Conservation (phyloP, 2,888 invertebrate genomes). For the Drosophila leonis region DNA sequence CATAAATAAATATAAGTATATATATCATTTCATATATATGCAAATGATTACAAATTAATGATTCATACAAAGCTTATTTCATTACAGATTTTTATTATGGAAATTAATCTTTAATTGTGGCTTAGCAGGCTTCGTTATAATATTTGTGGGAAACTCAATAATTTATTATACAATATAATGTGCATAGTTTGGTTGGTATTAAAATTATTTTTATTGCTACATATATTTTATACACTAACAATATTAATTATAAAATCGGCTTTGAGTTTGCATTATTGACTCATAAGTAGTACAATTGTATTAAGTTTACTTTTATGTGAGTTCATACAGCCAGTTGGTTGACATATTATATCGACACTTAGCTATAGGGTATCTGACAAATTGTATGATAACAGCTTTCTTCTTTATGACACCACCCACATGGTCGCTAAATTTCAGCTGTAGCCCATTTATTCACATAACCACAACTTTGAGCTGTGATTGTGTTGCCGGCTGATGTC, state of each 20-base stretch:
- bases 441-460: constrained; percentile 17
- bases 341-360: not conserved
- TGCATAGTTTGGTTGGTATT: not conserved
- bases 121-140: not conserved
- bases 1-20: too few relatives aligned
- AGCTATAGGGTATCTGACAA: constrained; percentile 17
- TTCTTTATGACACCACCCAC: constrained; percentile 33
- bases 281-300: not conserved
- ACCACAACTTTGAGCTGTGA: constrained; percentile 27
- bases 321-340: not conserved
- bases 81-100: too few relatives aligned
- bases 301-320: not conserved
- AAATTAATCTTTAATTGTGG: not conserved
- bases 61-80: too few relatives aligned
- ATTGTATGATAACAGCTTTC: constrained; percentile 44
- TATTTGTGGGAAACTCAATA: not conserved
- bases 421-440: constrained; percentile 4
- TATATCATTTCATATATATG: too few relatives aligned
- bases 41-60: too few relatives aligned
- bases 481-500: constrained; percentile 53
- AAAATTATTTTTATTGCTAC: not conserved
- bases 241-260: not conserved
- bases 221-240: not conserved
- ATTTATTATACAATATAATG: not conserved
- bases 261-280: not conserved